phyloP scores from a whole-genome alignment of 2,797 vertebrate species.

The Eospalax fontanierii region DNA sequence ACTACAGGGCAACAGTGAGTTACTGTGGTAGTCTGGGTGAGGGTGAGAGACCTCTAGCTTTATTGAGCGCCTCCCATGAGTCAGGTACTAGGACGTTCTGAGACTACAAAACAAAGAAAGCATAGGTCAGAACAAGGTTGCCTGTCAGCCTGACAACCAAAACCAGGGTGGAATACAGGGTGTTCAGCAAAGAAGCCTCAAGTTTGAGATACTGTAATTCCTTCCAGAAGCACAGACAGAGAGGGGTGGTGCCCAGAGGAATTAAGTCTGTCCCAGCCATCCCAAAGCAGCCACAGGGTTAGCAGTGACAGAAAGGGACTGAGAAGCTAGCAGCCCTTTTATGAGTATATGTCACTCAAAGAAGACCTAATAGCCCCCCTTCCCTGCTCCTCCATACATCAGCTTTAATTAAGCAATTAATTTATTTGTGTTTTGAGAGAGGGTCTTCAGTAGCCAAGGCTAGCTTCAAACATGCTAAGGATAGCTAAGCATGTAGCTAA shows the following conservation, averaged over 20 bases:
- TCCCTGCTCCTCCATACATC: not conserved
- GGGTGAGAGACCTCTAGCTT: not conserved
- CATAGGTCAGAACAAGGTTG: not conserved
- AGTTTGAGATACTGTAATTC: not conserved
- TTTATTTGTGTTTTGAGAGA: not conserved
- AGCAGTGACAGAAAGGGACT: not conserved
- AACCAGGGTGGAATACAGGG: not conserved
- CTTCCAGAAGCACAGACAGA: slow-evolving; percentile 4
- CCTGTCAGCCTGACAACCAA: not conserved
- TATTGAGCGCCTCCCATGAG: not conserved
- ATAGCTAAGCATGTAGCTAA: not conserved
- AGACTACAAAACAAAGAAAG: not conserved
- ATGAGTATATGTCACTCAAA: not conserved
- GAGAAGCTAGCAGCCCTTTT: not conserved
- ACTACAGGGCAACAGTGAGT: not conserved
- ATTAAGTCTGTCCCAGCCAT: not conserved
- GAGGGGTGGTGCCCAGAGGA: not conserved
- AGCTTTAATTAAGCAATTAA: not conserved
- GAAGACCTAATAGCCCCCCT: not conserved
- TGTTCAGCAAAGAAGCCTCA: not conserved
- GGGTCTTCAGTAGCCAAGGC: not conserved
- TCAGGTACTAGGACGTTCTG: not conserved
- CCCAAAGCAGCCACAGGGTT: not conserved
- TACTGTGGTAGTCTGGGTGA: not conserved
- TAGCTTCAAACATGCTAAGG: not conserved